Conservation (phyloP, 2,888 invertebrate species). For the Polymixis flavicincta region DNA sequence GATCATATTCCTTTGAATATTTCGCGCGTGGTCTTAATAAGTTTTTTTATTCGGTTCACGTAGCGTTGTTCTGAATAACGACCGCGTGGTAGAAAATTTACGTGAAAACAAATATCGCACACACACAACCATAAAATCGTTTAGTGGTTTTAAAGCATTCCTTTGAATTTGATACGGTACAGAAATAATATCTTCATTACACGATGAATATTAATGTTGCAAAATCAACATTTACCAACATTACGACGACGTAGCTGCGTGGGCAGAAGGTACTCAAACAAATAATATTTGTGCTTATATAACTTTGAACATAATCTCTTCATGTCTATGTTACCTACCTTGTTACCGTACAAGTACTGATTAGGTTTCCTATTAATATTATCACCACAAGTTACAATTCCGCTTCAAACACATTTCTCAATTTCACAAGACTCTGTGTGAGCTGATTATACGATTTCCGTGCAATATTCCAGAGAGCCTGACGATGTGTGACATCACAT, state of each 20-base stretch:
- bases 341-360: background rate
- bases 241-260: background rate
- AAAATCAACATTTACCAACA: background rate
- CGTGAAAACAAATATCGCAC: background rate
- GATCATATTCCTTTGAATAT: background rate
- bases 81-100: background rate
- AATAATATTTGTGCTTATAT: background rate
- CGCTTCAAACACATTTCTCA: background rate
- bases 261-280: background rate
- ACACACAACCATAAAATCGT: background rate
- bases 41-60: background rate
- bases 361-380: background rate
- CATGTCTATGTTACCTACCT: background rate
- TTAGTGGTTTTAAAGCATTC: background rate
- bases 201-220: background rate
- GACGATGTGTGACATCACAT: slow-evolving; percentile 8
- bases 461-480: slow-evolving; percentile 1
- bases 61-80: background rate
- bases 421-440: background rate
- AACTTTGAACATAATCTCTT: background rate
- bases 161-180: background rate
- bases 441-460: background rate
- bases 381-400: background rate
- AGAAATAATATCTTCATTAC: background rate
- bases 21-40: background rate